Percentiles rank a stretch among this genome's conserved stretches.
Evolutionary conservation across 2,888 invertebrate genomes (phyloP).

Genomic region (Nemapogon koenigi): DNA sequence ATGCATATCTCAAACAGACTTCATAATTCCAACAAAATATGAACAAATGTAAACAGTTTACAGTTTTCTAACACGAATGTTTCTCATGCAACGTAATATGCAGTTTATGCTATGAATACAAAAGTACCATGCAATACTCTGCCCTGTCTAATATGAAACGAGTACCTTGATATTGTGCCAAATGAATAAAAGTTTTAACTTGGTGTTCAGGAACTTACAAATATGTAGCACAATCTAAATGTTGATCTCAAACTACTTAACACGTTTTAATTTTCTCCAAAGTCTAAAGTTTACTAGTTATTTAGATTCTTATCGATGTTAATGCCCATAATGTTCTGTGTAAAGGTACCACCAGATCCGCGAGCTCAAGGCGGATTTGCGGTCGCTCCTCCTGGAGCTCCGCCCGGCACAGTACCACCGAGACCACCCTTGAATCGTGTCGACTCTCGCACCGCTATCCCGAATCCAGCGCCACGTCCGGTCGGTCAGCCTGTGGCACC

Average conservation of each 20-base stretch:
- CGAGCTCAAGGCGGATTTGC: conserved; percentile 16
- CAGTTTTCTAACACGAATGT: conserved; percentile 1
- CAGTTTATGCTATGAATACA: conserved; percentile 5
- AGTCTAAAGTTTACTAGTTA: conserved; percentile 1
- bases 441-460: conserved; percentile 46
- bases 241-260: conserved; percentile 1
- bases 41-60: no score
- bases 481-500: conserved; percentile 22
- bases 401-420: conserved; percentile 27
- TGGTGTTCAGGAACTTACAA: no score
- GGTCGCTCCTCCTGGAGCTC: conserved; percentile 37
- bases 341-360: conserved; percentile 29
- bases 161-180: conserved; percentile 11
- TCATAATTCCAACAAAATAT: no score
- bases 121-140: conserved; percentile 4
- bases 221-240: conserved; percentile 5
- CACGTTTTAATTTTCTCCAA: not conserved
- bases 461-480: conserved; percentile 31
- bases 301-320: not conserved
- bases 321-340: no score
- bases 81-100: conserved; percentile 8
- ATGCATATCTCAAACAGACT: no score
- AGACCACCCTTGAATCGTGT: conserved; percentile 41
- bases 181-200: conserved; percentile 15
- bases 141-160: not conserved